Base-by-base conservation (phyloP, 1,140 invertebrate species). In the Physella acuta region DNA sequence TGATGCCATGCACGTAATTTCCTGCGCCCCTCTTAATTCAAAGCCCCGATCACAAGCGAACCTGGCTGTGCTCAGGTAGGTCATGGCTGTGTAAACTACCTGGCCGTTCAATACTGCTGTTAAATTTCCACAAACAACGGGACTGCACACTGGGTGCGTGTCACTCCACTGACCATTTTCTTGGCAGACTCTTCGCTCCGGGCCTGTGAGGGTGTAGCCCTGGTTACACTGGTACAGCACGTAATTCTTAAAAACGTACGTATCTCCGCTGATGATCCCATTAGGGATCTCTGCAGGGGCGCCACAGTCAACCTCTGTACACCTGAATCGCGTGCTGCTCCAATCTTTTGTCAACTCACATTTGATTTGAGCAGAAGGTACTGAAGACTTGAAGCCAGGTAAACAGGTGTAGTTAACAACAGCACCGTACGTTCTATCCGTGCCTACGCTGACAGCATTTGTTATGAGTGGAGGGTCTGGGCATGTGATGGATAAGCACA, bases 121-220 rank as follows among this genome's bases (percentile, higher is more conserved):
- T 20, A 77, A 73, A 37, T 63, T 68, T 0, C 77, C 76, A 71
- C 81, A 82, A 28, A 73, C 74, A 8, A 79, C 16, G 70, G 86
- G 77, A 87, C 90, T 88, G 81, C 94, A 97, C 11, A 86, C 81
- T 0, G 94, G 93, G 8, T 89, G 85, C 59, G 90, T 89, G 14
- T 91, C 91, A 71, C 92, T 93, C 94, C 94, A 95, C 0, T 91
- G 92, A 17, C 91, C 92, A 82, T 95, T 93, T 80, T 94, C 93
- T 17, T 93, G 88, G 81, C 95, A 97, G 39, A 92, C 80, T 76
- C 93, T 86, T 68, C 92, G n/a, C n/a, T 61, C 56, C 5, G 71
- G 70, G 3, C 83, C 79, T 33, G 68, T 68, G 34, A 86, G 70
- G 58, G 73, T 73, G 71, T 85, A 86, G 0, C 85, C 85, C 63